phyloP scores from a whole-genome alignment of 1,140 invertebrate species.

The Hirudo medicinalis region DNA sequence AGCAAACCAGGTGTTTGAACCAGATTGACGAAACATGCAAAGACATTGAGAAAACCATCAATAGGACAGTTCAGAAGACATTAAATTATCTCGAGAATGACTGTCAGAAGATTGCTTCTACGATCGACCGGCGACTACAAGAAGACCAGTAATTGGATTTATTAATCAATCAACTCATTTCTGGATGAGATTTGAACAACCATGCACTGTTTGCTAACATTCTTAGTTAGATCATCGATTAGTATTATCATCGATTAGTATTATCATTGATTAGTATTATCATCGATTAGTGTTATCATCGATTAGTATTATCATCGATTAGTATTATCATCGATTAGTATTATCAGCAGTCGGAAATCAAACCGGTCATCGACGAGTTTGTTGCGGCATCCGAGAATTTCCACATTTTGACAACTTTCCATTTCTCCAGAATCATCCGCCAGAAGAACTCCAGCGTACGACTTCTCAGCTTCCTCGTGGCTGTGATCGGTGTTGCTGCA shows the following conservation, averaged over 20 bases:
- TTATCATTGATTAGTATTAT: no score
- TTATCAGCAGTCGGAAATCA: not conserved
- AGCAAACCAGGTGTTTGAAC: constrained; percentile 44
- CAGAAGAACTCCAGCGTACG: no score
- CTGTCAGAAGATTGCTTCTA: constrained; percentile 43
- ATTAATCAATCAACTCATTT: not conserved
- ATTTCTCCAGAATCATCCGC: no score
- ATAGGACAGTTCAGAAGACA: constrained; percentile 50
- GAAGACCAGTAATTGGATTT: constrained; percentile 37
- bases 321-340: not conserved
- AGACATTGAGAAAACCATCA: constrained; percentile 50
- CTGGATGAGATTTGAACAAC: not conserved
- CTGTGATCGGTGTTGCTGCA: not conserved
- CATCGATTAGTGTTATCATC: not conserved
- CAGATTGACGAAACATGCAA: constrained; percentile 51
- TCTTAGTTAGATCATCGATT: not conserved
- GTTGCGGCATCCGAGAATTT: no score
- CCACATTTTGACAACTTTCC: no score
- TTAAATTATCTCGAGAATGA: constrained; percentile 49
- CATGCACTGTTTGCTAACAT: not conserved
- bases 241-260: not conserved
- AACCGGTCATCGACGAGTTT: no score
- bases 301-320: not conserved
- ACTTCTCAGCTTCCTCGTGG: no score
- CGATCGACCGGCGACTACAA: constrained; percentile 41